Conservation (phyloP, 2,888 invertebrate species). For the Sminthurinus aureus region DNA sequence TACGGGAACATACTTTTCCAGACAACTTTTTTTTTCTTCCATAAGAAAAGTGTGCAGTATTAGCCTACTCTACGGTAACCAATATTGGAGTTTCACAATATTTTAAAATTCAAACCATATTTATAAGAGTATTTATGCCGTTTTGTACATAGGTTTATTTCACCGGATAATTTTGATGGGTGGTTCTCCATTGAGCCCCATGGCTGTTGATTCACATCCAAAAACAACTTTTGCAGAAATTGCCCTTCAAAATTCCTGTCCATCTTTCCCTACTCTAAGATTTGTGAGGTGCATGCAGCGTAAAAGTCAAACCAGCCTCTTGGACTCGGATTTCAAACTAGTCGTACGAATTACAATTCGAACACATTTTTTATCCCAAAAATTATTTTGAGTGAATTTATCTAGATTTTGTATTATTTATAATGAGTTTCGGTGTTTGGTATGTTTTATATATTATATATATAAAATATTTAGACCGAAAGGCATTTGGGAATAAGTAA, state of each 20-base stretch:
- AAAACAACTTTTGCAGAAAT: constrained; percentile 54
- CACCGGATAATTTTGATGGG: constrained; percentile 56
- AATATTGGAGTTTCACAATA: neutral
- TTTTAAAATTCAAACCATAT: neutral
- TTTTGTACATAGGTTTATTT: constrained; percentile 46
- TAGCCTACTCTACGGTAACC: neutral
- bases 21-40: no score
- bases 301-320: constrained; percentile 39
- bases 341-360: constrained; percentile 28
- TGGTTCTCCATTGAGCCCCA: constrained; percentile 50
- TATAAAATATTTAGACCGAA: constrained; percentile 41
- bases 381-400: neutral
- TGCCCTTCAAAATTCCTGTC: constrained; percentile 53
- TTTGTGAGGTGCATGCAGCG: constrained; percentile 55
- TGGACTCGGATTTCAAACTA: constrained; percentile 47
- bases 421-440: no score
- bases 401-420: no score
- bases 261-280: constrained; percentile 51
- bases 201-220: constrained; percentile 48
- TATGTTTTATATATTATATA: neutral
- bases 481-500: constrained; percentile 47
- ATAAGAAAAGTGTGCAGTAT: no score
- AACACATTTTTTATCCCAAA: neutral
- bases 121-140: neutral
- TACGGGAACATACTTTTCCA: no score